Evolutionary conservation across 1,140 invertebrate species (phyloP), one percentile per base, ranked within the genome.

Genomic region (Scaptomyza graminum): DNA sequence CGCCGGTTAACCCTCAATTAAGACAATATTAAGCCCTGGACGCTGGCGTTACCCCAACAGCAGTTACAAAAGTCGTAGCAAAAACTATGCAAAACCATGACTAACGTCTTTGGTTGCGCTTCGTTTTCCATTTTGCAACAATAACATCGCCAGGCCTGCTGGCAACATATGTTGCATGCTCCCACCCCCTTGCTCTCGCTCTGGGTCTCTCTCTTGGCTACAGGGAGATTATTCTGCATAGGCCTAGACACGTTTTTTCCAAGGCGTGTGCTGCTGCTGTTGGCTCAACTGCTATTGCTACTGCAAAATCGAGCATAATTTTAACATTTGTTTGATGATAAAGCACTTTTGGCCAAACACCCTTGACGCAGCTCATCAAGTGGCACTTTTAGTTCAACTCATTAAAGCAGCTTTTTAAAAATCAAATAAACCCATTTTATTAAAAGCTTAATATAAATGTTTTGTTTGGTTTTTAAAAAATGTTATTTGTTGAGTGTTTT

Each of bases 1-100:
- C 90, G 90, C 85, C 90, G 90, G 90, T 91, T 91, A 91, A 91
- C 90, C 90, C 90, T 90, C 90, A 91, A 91, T 91, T 91, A 91
- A 91, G 85, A 90, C 82, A 91, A 90, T 88, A 91, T 91, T 91
- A 91, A 90, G 83, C 84, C 66, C 68, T 79, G 78, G 74, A 67
- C 85, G 76, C 68, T 39, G 13, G 8, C 47, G 15, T 52, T 51
- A 8, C 25, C 47, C 37, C 31, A 34, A 39, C 37, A 41, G 37
- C 37, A 41, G 37, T 41, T 41, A 41, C 37, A 41, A 12, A n/a
- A 41, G 37, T 5, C 12, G 68, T 61, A 47, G 72, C 85, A 77
- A 78, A 89, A 89, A 82, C 73, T 81, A 83, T 83, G 82, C 76
- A 74, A 79, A 90, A 91, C 90, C 90, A 91, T 91, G 83, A 91